Evolutionary conservation across 2,113 vertebrate genomes (phyloP).

Genomic region (Callionymus lyra): DNA sequence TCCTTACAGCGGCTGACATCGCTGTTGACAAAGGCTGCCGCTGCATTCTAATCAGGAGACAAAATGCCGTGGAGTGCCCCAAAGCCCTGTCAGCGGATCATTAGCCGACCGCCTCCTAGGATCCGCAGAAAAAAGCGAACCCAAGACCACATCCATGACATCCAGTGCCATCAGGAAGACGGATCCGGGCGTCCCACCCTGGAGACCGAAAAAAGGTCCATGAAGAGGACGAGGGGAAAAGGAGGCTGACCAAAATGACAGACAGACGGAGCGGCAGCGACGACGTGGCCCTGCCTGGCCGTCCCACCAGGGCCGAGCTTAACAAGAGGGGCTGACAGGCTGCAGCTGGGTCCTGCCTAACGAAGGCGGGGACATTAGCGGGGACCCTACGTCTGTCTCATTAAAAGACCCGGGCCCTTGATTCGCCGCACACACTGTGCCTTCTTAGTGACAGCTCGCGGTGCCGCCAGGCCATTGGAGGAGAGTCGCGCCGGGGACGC

Average conservation of each 20-base stretch:
- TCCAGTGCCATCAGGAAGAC: conserved; percentile 46
- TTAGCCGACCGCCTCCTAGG: conserved; percentile 77
- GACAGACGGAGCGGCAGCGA: conserved; percentile 77
- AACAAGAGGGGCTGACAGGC: conserved; percentile 93
- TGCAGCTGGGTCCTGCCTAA: conserved; percentile 90
- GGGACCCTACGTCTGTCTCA: conserved; percentile 95
- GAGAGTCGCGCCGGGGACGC: conserved; percentile 49
- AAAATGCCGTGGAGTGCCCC: conserved; percentile 78
- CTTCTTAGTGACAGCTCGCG: conserved; percentile 90
- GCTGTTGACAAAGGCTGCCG: conserved; percentile 87
- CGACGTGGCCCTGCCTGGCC: conserved; percentile 40
- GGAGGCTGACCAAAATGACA: conserved; percentile 68
- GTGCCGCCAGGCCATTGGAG: conserved; percentile 74
- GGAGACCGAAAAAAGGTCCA: conserved; percentile 78
- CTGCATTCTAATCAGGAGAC: conserved; percentile 95
- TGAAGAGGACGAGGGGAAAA: conserved; percentile 65
- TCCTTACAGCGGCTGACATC: conserved; percentile 81
- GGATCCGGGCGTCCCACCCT: conserved; percentile 72
- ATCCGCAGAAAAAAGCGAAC: conserved; percentile 52
- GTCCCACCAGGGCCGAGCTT: conserved; percentile 68
- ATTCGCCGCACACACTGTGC: conserved; percentile 75
- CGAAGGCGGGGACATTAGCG: conserved; percentile 91
- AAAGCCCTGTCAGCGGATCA: conserved; percentile 78
- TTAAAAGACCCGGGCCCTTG: conserved; percentile 98
- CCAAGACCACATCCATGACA: conserved; percentile 47